These are phyloP conservation scores for Leptoclinus maculatus DNA, from an alignment of 2,797 vertebrate species.

Conservation along the genomic window DNA sequence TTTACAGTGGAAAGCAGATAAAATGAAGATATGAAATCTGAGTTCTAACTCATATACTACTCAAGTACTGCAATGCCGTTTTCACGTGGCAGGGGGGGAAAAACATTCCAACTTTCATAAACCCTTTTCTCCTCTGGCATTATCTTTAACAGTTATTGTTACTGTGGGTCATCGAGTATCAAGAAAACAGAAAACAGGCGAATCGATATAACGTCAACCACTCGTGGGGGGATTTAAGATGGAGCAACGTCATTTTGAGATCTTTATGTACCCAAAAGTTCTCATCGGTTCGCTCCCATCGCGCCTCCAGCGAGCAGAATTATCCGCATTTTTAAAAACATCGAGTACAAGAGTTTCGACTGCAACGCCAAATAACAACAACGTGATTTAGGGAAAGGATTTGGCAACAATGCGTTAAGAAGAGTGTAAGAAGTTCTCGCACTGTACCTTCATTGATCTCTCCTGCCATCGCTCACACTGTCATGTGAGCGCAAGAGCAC, in stretches of 20 bases:
- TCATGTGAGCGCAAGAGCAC: constrained; percentile 86
- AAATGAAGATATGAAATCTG: neutral
- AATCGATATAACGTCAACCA: accelerated
- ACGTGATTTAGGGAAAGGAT: neutral
- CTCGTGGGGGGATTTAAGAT: constrained; percentile 1
- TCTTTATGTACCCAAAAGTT: constrained; percentile 59
- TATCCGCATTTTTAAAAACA: neutral
- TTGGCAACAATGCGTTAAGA: neutral
- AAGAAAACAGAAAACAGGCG: neutral
- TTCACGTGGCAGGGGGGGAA: constrained; percentile 48
- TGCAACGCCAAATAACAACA: too few species aligned
- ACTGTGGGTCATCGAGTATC: neutral
- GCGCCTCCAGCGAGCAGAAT: neutral
- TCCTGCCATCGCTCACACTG: constrained; percentile 82
- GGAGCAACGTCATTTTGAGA: constrained; percentile 37
- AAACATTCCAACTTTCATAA: constrained; percentile 14
- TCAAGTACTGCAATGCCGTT: neutral
- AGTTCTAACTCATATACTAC: neutral
- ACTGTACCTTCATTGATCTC: constrained; percentile 86
- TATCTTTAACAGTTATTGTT: neutral
- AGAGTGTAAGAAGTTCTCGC: constrained; percentile 33
- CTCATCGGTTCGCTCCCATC: constrained; percentile 23
- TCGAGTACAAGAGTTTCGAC: neutral
- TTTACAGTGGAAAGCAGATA: neutral
- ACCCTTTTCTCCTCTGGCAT: neutral